Conservation (phyloP, 2,888 invertebrate species). For the Polyommatus iphigenia region DNA sequence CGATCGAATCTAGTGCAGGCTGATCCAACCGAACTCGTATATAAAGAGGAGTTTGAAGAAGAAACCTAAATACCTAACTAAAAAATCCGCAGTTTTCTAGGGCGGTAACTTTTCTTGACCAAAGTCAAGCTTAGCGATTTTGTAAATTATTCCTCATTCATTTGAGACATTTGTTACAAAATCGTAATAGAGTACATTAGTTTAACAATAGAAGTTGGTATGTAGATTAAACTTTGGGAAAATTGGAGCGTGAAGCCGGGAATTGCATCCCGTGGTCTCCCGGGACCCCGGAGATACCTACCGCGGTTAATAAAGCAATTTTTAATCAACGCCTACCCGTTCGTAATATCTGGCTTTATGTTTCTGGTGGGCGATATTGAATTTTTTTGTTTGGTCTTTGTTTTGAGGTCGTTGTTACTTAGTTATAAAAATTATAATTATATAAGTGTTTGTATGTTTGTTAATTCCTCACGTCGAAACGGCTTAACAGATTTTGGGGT, state of each 20-base stretch:
- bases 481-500: no score
- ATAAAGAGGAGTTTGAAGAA: no score
- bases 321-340: constrained; percentile 20
- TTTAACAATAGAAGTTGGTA: neutral
- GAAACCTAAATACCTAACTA: no score
- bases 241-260: constrained; percentile 23
- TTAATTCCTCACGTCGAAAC: no score
- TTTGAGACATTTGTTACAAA: neutral
- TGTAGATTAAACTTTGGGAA: constrained; percentile 17
- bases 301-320: constrained; percentile 28
- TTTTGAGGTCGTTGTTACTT: neutral
- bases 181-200: neutral
- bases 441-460: no score
- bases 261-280: constrained; percentile 19
- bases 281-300: neutral
- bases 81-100: no score
- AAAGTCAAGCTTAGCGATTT: no score
- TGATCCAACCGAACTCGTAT: no score
- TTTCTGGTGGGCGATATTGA: neutral
- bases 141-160: neutral
- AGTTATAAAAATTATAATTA: no score
- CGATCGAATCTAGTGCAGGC: no score
- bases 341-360: constrained; percentile 8
- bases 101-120: no score
- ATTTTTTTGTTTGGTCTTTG: neutral